These are phyloP conservation scores for Merops nubicus DNA, from an alignment of 2,113 vertebrate genomes.

Conservation along the genomic window DNA sequence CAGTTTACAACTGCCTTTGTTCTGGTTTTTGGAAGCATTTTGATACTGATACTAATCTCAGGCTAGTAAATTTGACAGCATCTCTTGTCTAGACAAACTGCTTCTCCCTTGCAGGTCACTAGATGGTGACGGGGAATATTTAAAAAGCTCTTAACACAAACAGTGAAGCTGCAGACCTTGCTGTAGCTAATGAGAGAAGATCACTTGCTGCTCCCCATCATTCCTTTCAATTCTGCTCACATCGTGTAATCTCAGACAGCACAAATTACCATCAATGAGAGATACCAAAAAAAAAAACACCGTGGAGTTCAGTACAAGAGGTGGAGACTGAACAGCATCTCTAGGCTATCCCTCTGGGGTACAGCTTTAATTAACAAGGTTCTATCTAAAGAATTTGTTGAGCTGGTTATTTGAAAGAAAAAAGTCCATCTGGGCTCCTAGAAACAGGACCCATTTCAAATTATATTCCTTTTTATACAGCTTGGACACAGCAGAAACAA, in stretches of 20 bases:
- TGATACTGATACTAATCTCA: not conserved
- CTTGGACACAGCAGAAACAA: slow-evolving; percentile 9
- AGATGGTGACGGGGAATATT: slow-evolving; percentile 3
- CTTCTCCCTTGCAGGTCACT: slow-evolving; percentile 32
- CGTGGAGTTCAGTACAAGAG: not conserved
- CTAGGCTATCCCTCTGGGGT: not conserved
- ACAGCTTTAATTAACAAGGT: slow-evolving; percentile 29
- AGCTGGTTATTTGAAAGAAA: slow-evolving; percentile 1
- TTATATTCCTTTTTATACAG: not conserved
- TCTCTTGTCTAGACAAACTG: not conserved
- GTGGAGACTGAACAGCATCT: not conserved
- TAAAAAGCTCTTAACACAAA: not conserved
- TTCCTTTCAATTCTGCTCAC: slow-evolving; percentile 22
- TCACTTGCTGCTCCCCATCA: not conserved
- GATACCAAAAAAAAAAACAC: slow-evolving; percentile 16
- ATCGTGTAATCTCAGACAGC: not conserved
- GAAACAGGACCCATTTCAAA: not conserved
- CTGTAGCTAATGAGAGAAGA: not conserved
- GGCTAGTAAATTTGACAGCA: not conserved
- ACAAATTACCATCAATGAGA: slow-evolving; percentile 18
- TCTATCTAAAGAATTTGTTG: slow-evolving; percentile 31
- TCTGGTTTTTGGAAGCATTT: not conserved
- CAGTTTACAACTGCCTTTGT: not conserved
- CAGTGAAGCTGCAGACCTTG: not conserved
- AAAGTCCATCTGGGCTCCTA: not conserved